These are phyloP conservation scores for Orthonychiurus folsomi DNA, from an alignment of 2,888 invertebrate species.

Conservation along the genomic window DNA sequence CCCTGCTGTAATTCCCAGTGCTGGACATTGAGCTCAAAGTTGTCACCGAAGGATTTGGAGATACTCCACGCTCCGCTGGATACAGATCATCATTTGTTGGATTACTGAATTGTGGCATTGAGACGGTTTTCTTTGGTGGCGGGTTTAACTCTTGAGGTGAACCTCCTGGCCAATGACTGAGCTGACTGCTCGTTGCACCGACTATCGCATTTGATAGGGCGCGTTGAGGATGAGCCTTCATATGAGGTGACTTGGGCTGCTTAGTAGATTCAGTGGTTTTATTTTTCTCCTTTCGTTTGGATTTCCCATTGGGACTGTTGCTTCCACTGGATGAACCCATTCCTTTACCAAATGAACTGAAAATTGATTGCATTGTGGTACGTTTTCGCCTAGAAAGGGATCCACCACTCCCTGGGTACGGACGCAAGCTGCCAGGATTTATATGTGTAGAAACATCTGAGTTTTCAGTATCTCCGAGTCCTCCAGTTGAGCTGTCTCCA, in stretches of 20 bases:
- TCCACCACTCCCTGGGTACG: slow-evolving; percentile 5
- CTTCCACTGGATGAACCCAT: slow-evolving; percentile 22
- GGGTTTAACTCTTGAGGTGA: too few relatives aligned
- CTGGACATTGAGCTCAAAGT: background rate
- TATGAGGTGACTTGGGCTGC: background rate
- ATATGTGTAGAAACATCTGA: slow-evolving; percentile 35
- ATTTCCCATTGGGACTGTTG: slow-evolving; percentile 15
- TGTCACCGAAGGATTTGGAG: background rate
- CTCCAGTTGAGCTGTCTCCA: slow-evolving; percentile 38
- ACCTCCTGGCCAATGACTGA: background rate
- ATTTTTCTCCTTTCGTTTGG: background rate
- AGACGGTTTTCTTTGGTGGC: slow-evolving; percentile 4
- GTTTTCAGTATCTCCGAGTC: slow-evolving; percentile 39
- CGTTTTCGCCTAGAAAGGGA: slow-evolving; percentile 22
- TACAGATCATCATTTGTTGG: background rate
- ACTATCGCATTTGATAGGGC: background rate
- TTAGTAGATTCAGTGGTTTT: background rate
- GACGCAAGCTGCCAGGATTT: slow-evolving; percentile 3
- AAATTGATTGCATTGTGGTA: slow-evolving; percentile 31
- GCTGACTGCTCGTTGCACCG: background rate
- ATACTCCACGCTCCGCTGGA: background rate
- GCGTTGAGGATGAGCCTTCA: background rate
- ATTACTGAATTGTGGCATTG: background rate
- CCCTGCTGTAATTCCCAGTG: background rate
- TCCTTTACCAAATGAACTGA: slow-evolving; percentile 43